Evolutionary conservation across 2,113 vertebrate genomes (phyloP).

Genomic region (Xiphophorus hellerii): DNA sequence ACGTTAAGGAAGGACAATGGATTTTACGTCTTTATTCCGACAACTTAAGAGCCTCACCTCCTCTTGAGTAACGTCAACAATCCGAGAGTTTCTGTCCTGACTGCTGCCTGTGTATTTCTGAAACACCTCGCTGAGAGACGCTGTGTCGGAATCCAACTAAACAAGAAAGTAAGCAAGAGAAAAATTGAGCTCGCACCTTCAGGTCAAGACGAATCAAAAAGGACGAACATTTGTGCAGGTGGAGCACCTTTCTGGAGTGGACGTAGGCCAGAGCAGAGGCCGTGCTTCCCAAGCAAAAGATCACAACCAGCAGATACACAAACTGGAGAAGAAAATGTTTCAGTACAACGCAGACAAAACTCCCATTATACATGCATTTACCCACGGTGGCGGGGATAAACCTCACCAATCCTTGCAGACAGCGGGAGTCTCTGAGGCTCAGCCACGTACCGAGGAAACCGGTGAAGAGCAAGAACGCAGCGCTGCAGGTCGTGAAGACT

Average conservation of each 20-base stretch:
- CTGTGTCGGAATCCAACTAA: slow-evolving; percentile 62
- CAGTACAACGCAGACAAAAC: not conserved
- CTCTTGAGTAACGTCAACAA: slow-evolving; percentile 56
- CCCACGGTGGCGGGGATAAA: not conserved
- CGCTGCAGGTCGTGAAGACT: slow-evolving; percentile 42
- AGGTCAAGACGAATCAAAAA: not conserved
- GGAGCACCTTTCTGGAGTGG: slow-evolving; percentile 50
- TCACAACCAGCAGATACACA: slow-evolving; percentile 67
- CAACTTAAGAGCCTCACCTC: slow-evolving; percentile 41
- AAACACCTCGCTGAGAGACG: slow-evolving; percentile 60
- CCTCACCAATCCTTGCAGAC: slow-evolving; percentile 57
- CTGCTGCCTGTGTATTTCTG: slow-evolving; percentile 64
- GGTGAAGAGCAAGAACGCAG: slow-evolving; percentile 34
- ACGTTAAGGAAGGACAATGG: not conserved
- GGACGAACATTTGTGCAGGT: not conserved
- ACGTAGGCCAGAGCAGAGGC: slow-evolving; percentile 59
- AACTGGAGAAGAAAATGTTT: slow-evolving; percentile 54
- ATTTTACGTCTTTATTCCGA: not conserved
- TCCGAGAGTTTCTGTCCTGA: slow-evolving; percentile 40
- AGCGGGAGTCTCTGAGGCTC: slow-evolving; percentile 33
- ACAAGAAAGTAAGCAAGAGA: slow-evolving; percentile 3
- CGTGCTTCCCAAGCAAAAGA: slow-evolving; percentile 60
- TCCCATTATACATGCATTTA: not conserved
- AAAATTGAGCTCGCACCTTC: not conserved
- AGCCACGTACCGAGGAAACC: slow-evolving; percentile 53